These are phyloP conservation scores for Acronicta alni DNA, from an alignment of 2,888 invertebrate species.

Conservation along the genomic window DNA sequence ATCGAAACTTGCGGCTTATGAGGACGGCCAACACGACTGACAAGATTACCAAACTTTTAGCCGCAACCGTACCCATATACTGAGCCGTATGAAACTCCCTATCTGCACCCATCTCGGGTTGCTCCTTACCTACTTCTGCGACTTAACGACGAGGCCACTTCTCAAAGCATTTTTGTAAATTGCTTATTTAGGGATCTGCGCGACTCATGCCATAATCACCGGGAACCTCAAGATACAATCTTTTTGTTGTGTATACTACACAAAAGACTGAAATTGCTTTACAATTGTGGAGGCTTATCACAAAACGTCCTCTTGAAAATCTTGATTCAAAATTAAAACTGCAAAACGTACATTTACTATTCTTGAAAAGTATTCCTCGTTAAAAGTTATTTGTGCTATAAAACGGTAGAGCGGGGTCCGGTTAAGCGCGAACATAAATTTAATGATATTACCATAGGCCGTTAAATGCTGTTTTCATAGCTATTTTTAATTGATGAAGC, in stretches of 20 bases:
- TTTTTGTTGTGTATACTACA: conserved; percentile 70
- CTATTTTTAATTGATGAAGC: conserved; percentile 45
- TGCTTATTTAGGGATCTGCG: conserved; percentile 64
- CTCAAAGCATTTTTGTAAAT: conserved; percentile 62
- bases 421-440: conserved; percentile 48
- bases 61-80: conserved; percentile 48
- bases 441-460: conserved; percentile 43
- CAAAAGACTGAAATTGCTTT: conserved; percentile 70
- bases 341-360: conserved; percentile 47
- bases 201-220: conserved; percentile 68
- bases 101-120: conserved; percentile 43
- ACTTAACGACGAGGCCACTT: conserved; percentile 45
- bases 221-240: conserved; percentile 69
- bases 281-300: conserved; percentile 67
- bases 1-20: conserved; percentile 76
- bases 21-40: conserved; percentile 70
- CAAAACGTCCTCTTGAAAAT: conserved; percentile 59
- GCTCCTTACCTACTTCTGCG: conserved; percentile 35
- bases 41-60: conserved; percentile 78
- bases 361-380: conserved; percentile 43
- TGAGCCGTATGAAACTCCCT: conserved; percentile 40
- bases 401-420: conserved; percentile 31
- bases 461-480: conserved; percentile 44
- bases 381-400: conserved; percentile 39
- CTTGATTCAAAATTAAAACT: conserved; percentile 60